phyloP scores from a whole-genome alignment of 2,797 vertebrate species.

The Calcarius lapponicus region DNA sequence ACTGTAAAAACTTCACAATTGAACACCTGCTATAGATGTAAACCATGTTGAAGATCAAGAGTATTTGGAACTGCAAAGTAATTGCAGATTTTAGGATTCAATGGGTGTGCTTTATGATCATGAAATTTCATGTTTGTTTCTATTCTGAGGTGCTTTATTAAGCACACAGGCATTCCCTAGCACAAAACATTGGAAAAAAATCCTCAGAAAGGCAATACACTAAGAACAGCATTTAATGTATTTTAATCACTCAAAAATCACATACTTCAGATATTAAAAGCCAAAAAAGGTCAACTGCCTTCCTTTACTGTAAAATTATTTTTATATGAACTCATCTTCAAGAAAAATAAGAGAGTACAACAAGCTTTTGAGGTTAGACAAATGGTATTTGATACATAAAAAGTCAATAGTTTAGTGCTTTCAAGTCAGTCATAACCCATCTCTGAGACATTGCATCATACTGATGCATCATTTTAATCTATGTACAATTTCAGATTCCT shows the following conservation, averaged over 20 bases:
- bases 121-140: not conserved
- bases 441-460: slow-evolving; percentile 13
- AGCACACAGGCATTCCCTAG: not conserved
- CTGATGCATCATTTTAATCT: not conserved
- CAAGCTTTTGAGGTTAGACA: slow-evolving; percentile 12
- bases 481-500: not conserved
- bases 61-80: not conserved
- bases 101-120: not conserved
- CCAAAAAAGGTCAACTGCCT: not conserved
- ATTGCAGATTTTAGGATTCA: not conserved
- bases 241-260: not conserved
- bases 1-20: not conserved
- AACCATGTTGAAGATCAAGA: not conserved
- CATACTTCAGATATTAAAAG: not conserved
- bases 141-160: not conserved
- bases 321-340: not conserved
- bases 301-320: not conserved
- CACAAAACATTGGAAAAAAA: not conserved
- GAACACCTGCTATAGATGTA: not conserved
- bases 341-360: not conserved
- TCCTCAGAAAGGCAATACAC: not conserved
- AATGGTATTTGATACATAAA: not conserved
- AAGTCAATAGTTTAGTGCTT: not conserved
- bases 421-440: not conserved
- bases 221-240: not conserved